phyloP scores from a whole-genome alignment of 1,140 invertebrate species.

The Tetragonula clypearis region DNA sequence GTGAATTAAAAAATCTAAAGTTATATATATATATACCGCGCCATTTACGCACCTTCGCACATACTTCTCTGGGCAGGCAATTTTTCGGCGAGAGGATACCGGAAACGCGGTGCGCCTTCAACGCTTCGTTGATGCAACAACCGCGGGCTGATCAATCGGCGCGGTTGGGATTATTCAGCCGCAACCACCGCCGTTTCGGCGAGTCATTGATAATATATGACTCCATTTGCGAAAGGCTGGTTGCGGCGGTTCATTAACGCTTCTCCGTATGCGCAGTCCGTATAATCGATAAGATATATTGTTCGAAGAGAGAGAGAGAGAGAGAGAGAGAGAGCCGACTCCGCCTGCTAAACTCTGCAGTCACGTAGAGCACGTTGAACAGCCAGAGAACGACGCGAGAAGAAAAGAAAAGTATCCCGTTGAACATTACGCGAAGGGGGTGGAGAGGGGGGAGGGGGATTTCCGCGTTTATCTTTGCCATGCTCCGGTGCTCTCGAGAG shows the following conservation, averaged over 20 bases:
- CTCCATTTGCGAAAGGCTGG: constrained; percentile 49
- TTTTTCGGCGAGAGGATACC: no score
- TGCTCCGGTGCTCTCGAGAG: neutral
- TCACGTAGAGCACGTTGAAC: neutral
- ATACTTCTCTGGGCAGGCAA: no score
- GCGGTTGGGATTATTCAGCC: constrained; percentile 40
- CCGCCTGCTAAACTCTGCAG: neutral
- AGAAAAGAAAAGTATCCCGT: neutral
- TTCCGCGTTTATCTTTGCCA: constrained; percentile 13
- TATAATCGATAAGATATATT: constrained; percentile 49
- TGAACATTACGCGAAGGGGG: neutral
- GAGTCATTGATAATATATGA: constrained; percentile 58
- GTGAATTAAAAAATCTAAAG: no score
- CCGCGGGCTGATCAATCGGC: constrained; percentile 24
- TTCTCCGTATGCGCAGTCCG: constrained; percentile 29
- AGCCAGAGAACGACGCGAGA: neutral
- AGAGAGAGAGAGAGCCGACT: neutral
- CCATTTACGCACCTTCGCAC: no score
- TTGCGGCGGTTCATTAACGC: constrained; percentile 58
- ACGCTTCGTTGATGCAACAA: neutral
- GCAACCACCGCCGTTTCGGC: constrained; percentile 41
- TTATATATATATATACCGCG: no score
- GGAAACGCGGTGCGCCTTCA: no score
- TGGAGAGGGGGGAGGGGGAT: neutral
- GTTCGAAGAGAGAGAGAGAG: neutral